Percentiles rank a stretch among this genome's conserved stretches.
These are phyloP conservation scores for Hemiscyllium ocellatum DNA, from an alignment of 2,113 vertebrate species.

Conservation along the genomic window DNA sequence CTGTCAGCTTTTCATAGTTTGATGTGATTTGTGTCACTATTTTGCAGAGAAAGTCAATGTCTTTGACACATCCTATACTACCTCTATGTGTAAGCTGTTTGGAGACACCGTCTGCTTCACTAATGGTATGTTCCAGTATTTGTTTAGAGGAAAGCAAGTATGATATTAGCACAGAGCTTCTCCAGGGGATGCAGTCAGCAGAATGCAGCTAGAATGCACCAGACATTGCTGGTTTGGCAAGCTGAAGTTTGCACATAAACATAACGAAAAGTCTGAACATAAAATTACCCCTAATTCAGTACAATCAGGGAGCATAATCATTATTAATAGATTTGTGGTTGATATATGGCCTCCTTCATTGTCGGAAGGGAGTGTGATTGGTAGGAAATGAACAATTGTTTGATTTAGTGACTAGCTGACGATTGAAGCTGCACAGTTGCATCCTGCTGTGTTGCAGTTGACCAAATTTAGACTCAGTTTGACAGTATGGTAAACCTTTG, in stretches of 20 bases:
- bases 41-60: slow-evolving; percentile 35
- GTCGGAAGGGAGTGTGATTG: background rate
- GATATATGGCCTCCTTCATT: background rate
- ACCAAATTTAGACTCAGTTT: background rate
- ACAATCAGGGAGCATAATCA: background rate
- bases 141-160: slow-evolving; percentile 3
- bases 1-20: background rate
- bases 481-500: too few relatives aligned
- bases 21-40: slow-evolving; percentile 10
- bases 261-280: background rate
- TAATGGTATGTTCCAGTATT: slow-evolving; percentile 32
- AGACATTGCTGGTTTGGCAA: background rate
- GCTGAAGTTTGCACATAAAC: background rate
- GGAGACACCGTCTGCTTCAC: slow-evolving; percentile 31
- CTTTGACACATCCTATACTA: slow-evolving; percentile 31
- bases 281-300: background rate
- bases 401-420: background rate
- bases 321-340: background rate
- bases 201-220: background rate
- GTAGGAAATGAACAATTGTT: background rate
- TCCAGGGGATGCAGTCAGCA: too few relatives aligned
- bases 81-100: slow-evolving; percentile 37
- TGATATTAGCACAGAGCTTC: background rate
- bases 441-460: background rate
- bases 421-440: background rate